Base-by-base conservation (phyloP, 2,797 vertebrate genomes). In the Danio tinwini region DNA sequence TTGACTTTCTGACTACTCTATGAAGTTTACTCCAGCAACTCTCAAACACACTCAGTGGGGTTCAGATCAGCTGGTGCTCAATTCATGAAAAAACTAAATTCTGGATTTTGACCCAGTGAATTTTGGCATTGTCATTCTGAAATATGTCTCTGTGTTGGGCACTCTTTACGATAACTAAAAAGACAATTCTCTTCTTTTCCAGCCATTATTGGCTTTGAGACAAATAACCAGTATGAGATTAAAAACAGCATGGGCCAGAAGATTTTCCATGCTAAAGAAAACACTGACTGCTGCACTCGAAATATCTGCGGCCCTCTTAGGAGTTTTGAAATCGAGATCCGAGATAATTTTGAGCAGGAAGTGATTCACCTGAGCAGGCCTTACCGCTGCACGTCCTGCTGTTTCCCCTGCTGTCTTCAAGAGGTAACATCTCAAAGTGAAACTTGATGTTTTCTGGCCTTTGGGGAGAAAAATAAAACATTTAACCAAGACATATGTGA, bases 331-430 rank as follows among this genome's bases (percentile, higher is more conserved):
- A 74, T 94, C 40, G 83, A 90, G 6, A 78, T 94, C 74, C 88
- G 86, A 1, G 91, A 94, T 76, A 75, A 88, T 5, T 39, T 73
- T 9, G 91, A 90, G 50, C 87, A 90, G 0, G 92, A 94, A 63
- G 90, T 94, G 84, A 87, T 94, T 70, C 90, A 90, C 19, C 81
- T 94, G 13, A 84, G 91, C 17, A 91, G 91, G 8, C 93, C 92
- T 0, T 87, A 92, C 12, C 91, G 88, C 58, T 94, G 93, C 39
- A 87, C 84, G 53, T 89, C 89, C 69, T 87, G 92, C 88, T 90
- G 87, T 81, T 94, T 78, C 55, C 90, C 91, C 0, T 94, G 92
- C 44, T 93, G 91, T 77, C 90, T 94, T 58, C 93, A 94, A 80
- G 90, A 94, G 93, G 93, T 93, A 73, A 63, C 77, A 69, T 1